Conservation (phyloP, 2,113 vertebrate species). For the Ibidorhyncha struthersii region DNA sequence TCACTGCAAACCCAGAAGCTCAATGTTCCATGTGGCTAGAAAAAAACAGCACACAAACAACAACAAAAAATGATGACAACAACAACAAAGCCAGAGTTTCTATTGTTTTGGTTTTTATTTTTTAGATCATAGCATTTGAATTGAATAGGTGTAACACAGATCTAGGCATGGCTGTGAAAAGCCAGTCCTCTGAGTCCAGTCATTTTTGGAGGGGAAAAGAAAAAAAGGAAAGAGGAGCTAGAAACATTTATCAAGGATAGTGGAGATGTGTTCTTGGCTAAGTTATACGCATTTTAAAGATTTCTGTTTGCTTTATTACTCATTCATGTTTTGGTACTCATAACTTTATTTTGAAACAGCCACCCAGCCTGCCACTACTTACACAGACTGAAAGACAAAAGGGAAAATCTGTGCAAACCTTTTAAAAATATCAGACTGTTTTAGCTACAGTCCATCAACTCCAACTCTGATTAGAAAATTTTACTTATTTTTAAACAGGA, state of each 20-base stretch:
- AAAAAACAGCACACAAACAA: neutral
- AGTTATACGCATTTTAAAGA: neutral
- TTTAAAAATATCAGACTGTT: neutral
- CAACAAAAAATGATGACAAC: neutral
- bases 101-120: neutral
- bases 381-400: accelerated
- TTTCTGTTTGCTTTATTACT: neutral
- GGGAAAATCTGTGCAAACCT: neutral
- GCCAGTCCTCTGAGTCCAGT: neutral
- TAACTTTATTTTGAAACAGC: neutral
- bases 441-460: neutral
- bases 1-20: neutral
- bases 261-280: neutral
- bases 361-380: neutral
- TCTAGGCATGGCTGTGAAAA: neutral
- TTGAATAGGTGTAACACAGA: neutral
- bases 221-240: neutral
- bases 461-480: neutral
- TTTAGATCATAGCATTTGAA: neutral
- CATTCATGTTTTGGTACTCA: neutral
- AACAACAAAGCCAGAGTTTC: neutral
- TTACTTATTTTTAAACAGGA: neutral
- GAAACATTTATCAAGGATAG: neutral
- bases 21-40: neutral
- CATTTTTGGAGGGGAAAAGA: neutral